These are phyloP conservation scores for Chelonus formosanus DNA, from an alignment of 2,888 invertebrate genomes.

Conservation along the genomic window DNA sequence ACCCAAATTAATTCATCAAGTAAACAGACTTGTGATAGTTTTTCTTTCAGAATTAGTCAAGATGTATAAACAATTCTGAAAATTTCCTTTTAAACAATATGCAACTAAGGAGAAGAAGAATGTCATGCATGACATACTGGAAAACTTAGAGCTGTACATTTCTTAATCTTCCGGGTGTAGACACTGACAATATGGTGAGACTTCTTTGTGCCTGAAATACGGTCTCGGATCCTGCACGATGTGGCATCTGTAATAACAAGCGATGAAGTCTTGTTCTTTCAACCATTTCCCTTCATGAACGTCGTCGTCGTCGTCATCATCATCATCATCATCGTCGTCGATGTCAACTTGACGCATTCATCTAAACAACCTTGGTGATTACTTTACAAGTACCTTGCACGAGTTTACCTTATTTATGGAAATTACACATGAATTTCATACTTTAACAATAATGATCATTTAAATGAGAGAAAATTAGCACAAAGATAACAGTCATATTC, in stretches of 20 bases:
- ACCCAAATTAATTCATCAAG: too few relatives aligned
- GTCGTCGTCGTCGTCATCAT: conserved; percentile 9
- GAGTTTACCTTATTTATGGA: too few relatives aligned
- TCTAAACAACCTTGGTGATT: background rate
- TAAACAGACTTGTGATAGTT: too few relatives aligned
- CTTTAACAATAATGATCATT: too few relatives aligned
- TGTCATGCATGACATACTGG: background rate
- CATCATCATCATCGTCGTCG: conserved; percentile 6
- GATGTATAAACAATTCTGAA: too few relatives aligned
- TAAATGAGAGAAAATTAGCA: too few relatives aligned
- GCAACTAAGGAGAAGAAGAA: too few relatives aligned
- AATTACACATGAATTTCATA: too few relatives aligned
- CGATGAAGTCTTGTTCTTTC: conserved; percentile 35
- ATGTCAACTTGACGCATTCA: conserved; percentile 16
- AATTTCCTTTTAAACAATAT: too few relatives aligned
- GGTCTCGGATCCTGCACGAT: conserved; percentile 54
- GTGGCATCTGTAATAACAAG: conserved; percentile 63
- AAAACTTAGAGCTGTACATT: conserved; percentile 40
- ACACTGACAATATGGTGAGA: conserved; percentile 11
- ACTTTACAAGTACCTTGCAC: background rate
- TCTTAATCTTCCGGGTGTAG: conserved; percentile 51
- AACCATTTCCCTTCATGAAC: conserved; percentile 23
- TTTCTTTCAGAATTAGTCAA: too few relatives aligned
- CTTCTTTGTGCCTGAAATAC: conserved; percentile 62
- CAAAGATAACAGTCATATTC: too few relatives aligned